Evolutionary conservation across 2,113 vertebrate species (phyloP), one percentile per base, ranked within the genome.

Genomic region (Glaucomys volans): DNA sequence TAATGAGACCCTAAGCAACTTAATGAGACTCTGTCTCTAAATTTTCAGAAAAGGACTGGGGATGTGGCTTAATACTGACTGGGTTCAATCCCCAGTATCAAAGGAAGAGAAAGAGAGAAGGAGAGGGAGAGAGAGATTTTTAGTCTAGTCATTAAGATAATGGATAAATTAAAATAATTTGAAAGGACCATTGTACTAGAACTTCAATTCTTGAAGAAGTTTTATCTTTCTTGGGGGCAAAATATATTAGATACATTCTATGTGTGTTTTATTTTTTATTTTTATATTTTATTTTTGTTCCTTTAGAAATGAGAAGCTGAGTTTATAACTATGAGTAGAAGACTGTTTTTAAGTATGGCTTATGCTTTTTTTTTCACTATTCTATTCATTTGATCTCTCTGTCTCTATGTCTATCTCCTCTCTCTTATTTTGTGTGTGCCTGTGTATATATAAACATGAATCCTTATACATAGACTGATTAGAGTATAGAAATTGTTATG

Each of bases 281-380:
- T 52, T 69, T 66, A 0, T 5, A 32, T 88, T 50, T 96, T 54
- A 67, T 81, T 64, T 95, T 87, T 85, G 4, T 28, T 84, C 14
- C 17, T 76, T 93, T 59, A 81, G 2, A 92, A 95, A 52, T 89
- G 16, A 87, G 12, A 95, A 91, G 66, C 50, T 77, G 40, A 85
- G 16, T 8, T 82, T 74, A n/a, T 2, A 32, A 91, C 67, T 76
- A 67, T 32, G 57, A 90, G 26, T 22, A 66, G 35, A 66, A 81
- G 30, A 35, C 79, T 4, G 2, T 28, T 86, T 35, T 77, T 76
- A 91, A 81, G 20, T 7, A 52, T 18, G 80, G 22, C 6, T 67
- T 50, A 85, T 10, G 57, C 26, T 62, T 6, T 18, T 62, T 6
- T 18, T 67, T 59, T 8, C 44, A 72, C 13, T 87, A n/a, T 66